phyloP scores from a whole-genome alignment of 2,888 invertebrate genomes.

The Zygaena filipendulae region DNA sequence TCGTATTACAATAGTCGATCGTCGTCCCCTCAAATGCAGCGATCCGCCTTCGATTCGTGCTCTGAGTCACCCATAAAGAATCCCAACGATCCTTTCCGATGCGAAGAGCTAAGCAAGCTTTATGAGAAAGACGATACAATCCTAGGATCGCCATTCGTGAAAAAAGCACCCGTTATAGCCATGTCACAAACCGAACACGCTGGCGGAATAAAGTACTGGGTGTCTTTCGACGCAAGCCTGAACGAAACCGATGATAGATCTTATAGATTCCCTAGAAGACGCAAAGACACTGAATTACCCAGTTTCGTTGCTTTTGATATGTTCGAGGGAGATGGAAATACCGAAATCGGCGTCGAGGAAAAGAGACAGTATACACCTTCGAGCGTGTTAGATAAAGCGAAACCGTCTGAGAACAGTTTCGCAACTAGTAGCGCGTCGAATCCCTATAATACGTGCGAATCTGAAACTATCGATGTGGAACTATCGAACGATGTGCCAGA shows the following conservation, averaged over 20 bases:
- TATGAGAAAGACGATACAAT: slow-evolving; percentile 34
- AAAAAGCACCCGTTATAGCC: slow-evolving; percentile 35
- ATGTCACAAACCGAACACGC: slow-evolving; percentile 49
- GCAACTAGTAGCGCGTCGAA: slow-evolving; percentile 21
- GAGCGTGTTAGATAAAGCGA: slow-evolving; percentile 6
- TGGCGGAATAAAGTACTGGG: slow-evolving; percentile 56
- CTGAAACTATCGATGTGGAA: slow-evolving; percentile 14
- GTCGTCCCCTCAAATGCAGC: slow-evolving; percentile 30
- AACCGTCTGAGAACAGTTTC: slow-evolving; percentile 12
- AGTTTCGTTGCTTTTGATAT: slow-evolving; percentile 36
- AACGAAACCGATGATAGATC: slow-evolving; percentile 18
- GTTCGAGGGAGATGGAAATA: slow-evolving; percentile 11
- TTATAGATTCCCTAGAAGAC: neutral
- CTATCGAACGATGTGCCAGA: slow-evolving; percentile 13
- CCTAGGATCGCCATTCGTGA: slow-evolving; percentile 41
- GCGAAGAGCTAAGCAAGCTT: slow-evolving; percentile 24
- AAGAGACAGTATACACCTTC: neutral
- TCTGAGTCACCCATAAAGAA: slow-evolving; percentile 36
- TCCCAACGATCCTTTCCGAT: slow-evolving; percentile 13
- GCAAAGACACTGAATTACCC: slow-evolving; percentile 23
- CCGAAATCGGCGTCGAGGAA: slow-evolving; percentile 3
- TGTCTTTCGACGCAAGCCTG: slow-evolving; percentile 46
- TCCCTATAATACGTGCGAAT: slow-evolving; percentile 25
- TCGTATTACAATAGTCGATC: slow-evolving; percentile 20
- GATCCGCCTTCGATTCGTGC: slow-evolving; percentile 29